Evolutionary conservation across 2,113 vertebrate species (phyloP).

Genomic region (Neomonachus schauinslandi): DNA sequence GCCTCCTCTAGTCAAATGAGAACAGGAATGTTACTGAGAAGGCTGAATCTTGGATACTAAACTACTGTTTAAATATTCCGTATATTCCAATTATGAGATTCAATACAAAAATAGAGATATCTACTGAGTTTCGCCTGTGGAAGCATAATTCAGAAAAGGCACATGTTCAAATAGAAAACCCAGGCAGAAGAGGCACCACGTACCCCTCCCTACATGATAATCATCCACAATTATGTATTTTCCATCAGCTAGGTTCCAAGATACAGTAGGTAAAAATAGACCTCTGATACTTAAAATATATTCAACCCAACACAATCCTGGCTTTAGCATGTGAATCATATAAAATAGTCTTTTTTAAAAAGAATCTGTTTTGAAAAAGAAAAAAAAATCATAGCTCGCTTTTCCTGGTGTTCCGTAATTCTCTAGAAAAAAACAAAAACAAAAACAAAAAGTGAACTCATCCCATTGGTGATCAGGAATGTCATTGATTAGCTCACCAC

Average conservation of each 20-base stretch:
- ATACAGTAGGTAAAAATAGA: constrained; percentile 88
- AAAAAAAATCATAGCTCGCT: constrained; percentile 77
- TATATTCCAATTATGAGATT: constrained; percentile 86
- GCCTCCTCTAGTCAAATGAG: constrained; percentile 77
- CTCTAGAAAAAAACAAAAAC: constrained; percentile 64
- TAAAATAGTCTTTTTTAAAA: constrained; percentile 81
- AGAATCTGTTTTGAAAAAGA: constrained; percentile 79
- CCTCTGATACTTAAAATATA: constrained; percentile 88
- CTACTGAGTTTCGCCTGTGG: constrained; percentile 86
- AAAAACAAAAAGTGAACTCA: constrained; percentile 68
- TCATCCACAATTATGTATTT: constrained; percentile 78
- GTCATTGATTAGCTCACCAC: neutral
- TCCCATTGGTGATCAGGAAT: constrained; percentile 73
- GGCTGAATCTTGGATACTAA: constrained; percentile 77
- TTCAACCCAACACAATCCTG: constrained; percentile 83
- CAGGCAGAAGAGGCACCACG: constrained; percentile 75
- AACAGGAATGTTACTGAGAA: constrained; percentile 83
- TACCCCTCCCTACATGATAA: constrained; percentile 77
- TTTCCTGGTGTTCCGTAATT: constrained; percentile 82
- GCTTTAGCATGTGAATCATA: constrained; percentile 82
- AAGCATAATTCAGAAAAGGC: constrained; percentile 89
- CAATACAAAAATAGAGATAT: constrained; percentile 90
- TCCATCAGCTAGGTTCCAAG: constrained; percentile 82
- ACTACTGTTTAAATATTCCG: constrained; percentile 85
- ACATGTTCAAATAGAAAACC: constrained; percentile 87